These are phyloP conservation scores for Ectemnius continuus DNA, from an alignment of 2,888 invertebrate species.

Conservation along the genomic window DNA sequence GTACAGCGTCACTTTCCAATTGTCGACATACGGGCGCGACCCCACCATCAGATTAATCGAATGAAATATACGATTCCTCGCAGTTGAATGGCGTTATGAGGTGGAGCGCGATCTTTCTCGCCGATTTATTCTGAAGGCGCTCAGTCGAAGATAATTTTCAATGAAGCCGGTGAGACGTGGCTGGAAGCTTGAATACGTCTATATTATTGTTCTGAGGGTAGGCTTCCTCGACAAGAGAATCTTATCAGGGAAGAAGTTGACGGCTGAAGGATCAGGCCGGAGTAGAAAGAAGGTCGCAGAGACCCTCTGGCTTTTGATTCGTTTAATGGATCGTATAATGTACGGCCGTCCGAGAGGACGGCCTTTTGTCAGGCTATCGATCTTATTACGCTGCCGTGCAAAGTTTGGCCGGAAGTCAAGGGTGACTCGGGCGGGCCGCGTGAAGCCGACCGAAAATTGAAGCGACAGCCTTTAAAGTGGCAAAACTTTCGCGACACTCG, in stretches of 20 bases:
- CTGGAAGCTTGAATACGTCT: neutral
- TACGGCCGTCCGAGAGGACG: slow-evolving; percentile 38
- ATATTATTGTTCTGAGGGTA: slow-evolving; percentile 1
- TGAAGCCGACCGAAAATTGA: slow-evolving; percentile 39
- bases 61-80: too few relatives aligned
- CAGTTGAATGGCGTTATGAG: too few relatives aligned
- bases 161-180: too few relatives aligned
- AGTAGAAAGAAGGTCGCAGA: slow-evolving; percentile 30
- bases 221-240: slow-evolving; percentile 27
- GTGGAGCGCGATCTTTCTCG: too few relatives aligned
- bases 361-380: slow-evolving; percentile 52
- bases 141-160: too few relatives aligned
- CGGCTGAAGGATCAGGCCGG: slow-evolving; percentile 21
- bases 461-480: slow-evolving; percentile 9
- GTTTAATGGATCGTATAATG: slow-evolving; percentile 57
- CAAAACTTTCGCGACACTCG: slow-evolving; percentile 12
- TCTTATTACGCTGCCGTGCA: slow-evolving; percentile 40
- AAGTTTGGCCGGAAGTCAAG: slow-evolving; percentile 38
- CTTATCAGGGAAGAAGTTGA: slow-evolving; percentile 28
- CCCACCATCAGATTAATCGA: too few relatives aligned
- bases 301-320: slow-evolving; percentile 51
- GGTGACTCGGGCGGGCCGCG: slow-evolving; percentile 11
- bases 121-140: too few relatives aligned
- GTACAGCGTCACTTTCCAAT: too few relatives aligned
- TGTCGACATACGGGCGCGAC: too few relatives aligned